Evolutionary conservation across 2,113 vertebrate genomes (phyloP), one percentile per base, ranked within the genome.

Genomic region (Ceyx melanurus): DNA sequence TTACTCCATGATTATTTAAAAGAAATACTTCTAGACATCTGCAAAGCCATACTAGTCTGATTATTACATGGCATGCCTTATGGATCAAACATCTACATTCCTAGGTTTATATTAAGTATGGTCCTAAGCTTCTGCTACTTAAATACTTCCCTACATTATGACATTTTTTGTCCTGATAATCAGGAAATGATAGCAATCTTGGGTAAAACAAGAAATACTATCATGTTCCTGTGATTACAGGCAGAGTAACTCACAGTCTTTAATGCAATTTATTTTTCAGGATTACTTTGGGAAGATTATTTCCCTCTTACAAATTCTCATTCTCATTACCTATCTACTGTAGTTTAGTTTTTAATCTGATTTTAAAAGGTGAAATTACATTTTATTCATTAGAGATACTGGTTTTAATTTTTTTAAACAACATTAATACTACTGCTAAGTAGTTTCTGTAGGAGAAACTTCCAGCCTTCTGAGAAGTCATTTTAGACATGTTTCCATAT

Each of bases 231-330:
- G 65, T 88, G 82, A 94, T 95, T 92, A 93, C 48, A 86, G 66
- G 9, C 72, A 94, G 51, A 85, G 74, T 89, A 94, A 71, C 86
- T 92, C 66, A 15, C 79, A 84, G 43, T 73, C 78, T 88, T 90
- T 88, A 94, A 73, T 66, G 42, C 31, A 93, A 82, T 95, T 80
- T 93, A 80, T 86, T 90, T 81, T 64, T 88, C 66, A 90, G 73
- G 93, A 91, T 92, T 91, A 93, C 74, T 88, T 56, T 77, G 67
- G 86, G 45, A 94, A 96, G 70, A 94, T 95, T 95, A 95, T 73
- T 53, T 89, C 64, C 18, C 33, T 89, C 83, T 94, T 85, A 91
- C 51, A 94, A 74, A 72, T 90, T 89, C 57, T 83, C 72, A 72
- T 89, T 89, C 57, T 83, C 72, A 86, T 94, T 92, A 77, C 42